Percentiles rank a stretch among this genome's conserved stretches.
These are phyloP conservation scores for Thera britannica DNA, from an alignment of 2,888 invertebrate genomes.

Conservation along the genomic window DNA sequence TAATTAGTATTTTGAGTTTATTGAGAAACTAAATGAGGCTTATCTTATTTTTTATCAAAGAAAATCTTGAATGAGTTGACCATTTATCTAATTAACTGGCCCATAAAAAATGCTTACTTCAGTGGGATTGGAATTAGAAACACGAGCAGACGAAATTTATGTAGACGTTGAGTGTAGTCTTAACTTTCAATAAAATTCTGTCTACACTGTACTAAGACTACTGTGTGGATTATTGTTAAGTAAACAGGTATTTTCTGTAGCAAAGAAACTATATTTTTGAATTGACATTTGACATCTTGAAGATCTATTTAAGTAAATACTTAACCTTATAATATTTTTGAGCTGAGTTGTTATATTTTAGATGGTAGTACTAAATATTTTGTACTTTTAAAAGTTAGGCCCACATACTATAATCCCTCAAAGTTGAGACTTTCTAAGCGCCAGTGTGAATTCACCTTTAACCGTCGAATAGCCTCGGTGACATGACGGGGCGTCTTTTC, in stretches of 20 bases:
- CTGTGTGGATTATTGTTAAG: too few species aligned
- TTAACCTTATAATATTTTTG: too few species aligned
- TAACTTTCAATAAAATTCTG: too few species aligned
- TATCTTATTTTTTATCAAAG: constrained; percentile 38
- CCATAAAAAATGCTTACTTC: constrained; percentile 54
- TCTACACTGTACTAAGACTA: too few species aligned
- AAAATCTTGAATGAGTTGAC: constrained; percentile 31
- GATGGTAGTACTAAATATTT: too few species aligned
- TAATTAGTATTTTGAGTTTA: constrained; percentile 40
- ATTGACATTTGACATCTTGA: too few species aligned
- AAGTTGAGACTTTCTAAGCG: neutral
- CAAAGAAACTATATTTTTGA: too few species aligned
- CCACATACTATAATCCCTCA: neutral
- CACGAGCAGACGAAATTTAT: neutral
- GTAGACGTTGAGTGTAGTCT: too few species aligned
- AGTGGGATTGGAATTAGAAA: constrained; percentile 32
- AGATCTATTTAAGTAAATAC: too few species aligned
- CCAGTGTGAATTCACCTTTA: constrained; percentile 5
- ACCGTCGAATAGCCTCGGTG: constrained; percentile 29
- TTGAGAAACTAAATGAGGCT: constrained; percentile 34
- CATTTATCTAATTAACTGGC: constrained; percentile 49
- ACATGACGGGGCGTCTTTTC: constrained; percentile 41
- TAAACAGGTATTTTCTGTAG: too few species aligned
- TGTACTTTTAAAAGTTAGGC: neutral
- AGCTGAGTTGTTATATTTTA: too few species aligned